These are phyloP conservation scores for Pocillopora verrucosa DNA, from an alignment of 64 coral and sea anemone genomes.

Conservation along the genomic window DNA sequence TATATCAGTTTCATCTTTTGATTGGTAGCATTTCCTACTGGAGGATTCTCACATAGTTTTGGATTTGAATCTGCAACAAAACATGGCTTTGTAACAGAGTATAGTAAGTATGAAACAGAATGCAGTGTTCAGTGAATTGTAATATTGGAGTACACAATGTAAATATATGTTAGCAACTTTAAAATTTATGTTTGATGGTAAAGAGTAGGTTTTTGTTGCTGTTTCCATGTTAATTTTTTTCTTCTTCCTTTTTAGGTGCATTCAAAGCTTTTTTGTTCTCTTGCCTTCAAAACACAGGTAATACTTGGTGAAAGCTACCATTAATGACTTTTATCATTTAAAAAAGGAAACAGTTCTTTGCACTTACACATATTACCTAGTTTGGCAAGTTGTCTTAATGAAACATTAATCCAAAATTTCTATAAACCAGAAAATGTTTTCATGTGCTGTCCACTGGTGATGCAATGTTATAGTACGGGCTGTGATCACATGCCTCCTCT, in stretches of 20 bases:
- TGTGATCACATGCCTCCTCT: too few species aligned
- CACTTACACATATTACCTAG: too few species aligned
- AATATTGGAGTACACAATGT: background rate
- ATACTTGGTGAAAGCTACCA: background rate
- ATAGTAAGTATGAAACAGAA: constrained; percentile 33
- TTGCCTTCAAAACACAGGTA: constrained; percentile 75
- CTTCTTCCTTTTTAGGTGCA: constrained; percentile 16
- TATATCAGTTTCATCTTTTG: background rate
- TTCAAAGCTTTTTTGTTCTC: constrained; percentile 63
- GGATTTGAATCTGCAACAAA: constrained; percentile 72
- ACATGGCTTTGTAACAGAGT: constrained; percentile 64
- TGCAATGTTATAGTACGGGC: too few species aligned
- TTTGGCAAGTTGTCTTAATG: too few species aligned
- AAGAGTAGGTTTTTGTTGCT: background rate
- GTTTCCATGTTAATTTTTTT: background rate
- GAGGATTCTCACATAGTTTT: constrained; percentile 72
- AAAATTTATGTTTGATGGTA: too few species aligned
- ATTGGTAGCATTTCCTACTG: constrained; percentile 58
- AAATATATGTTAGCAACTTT: too few species aligned
- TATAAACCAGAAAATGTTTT: too few species aligned
- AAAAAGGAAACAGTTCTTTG: too few species aligned
- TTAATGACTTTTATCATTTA: too few species aligned
- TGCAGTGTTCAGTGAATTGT: background rate
- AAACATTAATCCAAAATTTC: too few species aligned
- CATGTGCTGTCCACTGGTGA: too few species aligned